Conservation (phyloP, 2,888 invertebrate species). For the Lithophane leautieri region DNA sequence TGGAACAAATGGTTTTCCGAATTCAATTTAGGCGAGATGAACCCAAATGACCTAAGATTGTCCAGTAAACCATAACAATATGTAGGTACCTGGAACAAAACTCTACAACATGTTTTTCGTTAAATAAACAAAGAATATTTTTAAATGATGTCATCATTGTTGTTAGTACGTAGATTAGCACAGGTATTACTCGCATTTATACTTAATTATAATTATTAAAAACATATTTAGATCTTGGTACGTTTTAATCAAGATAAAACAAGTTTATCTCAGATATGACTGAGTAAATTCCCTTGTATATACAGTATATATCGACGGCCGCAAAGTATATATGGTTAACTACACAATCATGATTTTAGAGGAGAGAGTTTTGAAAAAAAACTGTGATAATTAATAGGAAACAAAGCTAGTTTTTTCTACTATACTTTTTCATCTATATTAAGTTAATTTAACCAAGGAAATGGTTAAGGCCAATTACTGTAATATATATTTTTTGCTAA, state of each 20-base stretch:
- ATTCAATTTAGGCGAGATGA: background rate
- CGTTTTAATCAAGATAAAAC: conserved; percentile 24
- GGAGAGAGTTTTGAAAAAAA: too few relatives aligned
- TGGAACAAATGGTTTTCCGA: background rate
- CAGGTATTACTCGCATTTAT: conserved; percentile 12
- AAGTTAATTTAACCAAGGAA: too few relatives aligned
- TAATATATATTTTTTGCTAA: too few relatives aligned
- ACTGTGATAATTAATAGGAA: too few relatives aligned
- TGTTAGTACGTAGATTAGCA: conserved; percentile 8
- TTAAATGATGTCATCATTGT: conserved; percentile 3
- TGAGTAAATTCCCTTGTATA: conserved; percentile 37
- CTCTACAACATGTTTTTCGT: background rate
- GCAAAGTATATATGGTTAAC: too few relatives aligned
- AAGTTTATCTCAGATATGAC: conserved; percentile 27
- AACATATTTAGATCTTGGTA: background rate
- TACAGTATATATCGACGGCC: background rate
- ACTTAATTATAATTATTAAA: conserved; percentile 17
- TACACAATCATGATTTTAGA: too few relatives aligned
- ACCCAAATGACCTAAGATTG: background rate
- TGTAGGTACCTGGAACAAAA: background rate
- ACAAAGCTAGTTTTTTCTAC: too few relatives aligned
- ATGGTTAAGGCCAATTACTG: too few relatives aligned
- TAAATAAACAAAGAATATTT: conserved; percentile 17
- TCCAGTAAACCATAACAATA: background rate
- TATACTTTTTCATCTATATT: too few relatives aligned